phyloP scores from a whole-genome alignment of 2,113 vertebrate species.

The Nannobrachium achirus region DNA sequence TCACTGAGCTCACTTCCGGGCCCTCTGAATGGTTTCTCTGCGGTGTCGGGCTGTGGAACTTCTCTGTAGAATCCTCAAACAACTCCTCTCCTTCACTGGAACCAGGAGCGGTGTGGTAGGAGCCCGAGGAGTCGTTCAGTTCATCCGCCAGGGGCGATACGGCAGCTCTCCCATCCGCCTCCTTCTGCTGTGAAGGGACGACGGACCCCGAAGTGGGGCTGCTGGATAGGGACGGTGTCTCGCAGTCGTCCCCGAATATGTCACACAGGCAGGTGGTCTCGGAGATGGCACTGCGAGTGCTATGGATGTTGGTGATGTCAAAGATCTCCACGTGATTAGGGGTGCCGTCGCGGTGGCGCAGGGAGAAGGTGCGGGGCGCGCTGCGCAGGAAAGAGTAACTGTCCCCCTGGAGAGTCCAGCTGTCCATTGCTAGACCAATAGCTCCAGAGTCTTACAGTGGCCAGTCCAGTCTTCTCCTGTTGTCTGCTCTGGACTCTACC shows the following conservation, averaged over 20 bases:
- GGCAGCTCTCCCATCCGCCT: conserved; percentile 49
- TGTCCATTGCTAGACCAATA: conserved; percentile 79
- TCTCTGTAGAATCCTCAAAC: conserved; percentile 76
- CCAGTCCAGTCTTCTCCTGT: conserved; percentile 56
- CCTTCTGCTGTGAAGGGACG: conserved; percentile 56
- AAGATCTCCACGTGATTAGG: conserved; percentile 82
- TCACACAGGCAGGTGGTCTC: conserved; percentile 84
- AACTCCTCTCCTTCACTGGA: conserved; percentile 85
- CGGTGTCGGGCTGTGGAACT: conserved; percentile 44
- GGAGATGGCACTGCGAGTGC: conserved; percentile 72
- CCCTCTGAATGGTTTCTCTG: conserved; percentile 24
- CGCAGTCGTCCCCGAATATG: conserved; percentile 82
- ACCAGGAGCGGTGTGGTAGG: conserved; percentile 87
- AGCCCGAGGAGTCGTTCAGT: conserved; percentile 82
- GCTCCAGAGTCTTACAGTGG: conserved; percentile 58
- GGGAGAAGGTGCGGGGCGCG: conserved; percentile 66
- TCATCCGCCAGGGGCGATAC: conserved; percentile 62
- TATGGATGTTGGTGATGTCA: conserved; percentile 77
- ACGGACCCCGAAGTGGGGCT: conserved; percentile 63
- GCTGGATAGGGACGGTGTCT: conserved; percentile 68
- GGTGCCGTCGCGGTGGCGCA: conserved; percentile 75
- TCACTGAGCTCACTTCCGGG: conserved; percentile 20
- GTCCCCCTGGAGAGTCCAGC: conserved; percentile 80
- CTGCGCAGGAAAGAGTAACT: conserved; percentile 78
- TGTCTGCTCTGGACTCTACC: conserved; percentile 51